Evolutionary conservation across 1,140 invertebrate genomes (phyloP).

Genomic region (Drosophila ogumai): DNA sequence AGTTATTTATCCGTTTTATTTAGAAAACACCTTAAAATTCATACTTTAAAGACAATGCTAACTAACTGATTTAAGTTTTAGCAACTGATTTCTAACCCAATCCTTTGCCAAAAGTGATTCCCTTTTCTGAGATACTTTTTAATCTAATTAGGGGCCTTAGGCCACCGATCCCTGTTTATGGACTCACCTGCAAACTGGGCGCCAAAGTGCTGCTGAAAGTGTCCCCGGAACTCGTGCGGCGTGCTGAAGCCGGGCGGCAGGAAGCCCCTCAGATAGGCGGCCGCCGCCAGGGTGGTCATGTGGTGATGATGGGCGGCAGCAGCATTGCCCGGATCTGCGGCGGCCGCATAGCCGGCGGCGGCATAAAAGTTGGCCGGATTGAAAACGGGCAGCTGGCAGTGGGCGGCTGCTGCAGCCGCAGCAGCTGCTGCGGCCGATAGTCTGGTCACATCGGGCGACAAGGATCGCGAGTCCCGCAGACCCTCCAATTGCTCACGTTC

Average conservation of each 20-base stretch:
- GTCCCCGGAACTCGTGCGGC: conserved; percentile 82
- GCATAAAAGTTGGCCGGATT: conserved; percentile 84
- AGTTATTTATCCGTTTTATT: not conserved
- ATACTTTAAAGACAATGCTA: not conserved
- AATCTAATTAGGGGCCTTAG: too few relatives aligned
- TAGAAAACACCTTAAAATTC: too few relatives aligned
- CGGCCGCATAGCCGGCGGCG: conserved; percentile 80
- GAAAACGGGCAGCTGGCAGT: conserved; percentile 82
- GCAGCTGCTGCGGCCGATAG: conserved; percentile 78
- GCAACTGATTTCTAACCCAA: not conserved
- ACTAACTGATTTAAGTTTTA: too few relatives aligned
- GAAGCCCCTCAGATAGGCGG: conserved; percentile 80
- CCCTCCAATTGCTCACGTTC: conserved; percentile 23
- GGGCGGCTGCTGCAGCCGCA: conserved; percentile 78
- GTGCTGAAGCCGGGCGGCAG: conserved; percentile 83
- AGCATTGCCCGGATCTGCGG: conserved; percentile 68
- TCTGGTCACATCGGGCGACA: conserved; percentile 78
- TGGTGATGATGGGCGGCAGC: conserved; percentile 83
- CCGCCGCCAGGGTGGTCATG: conserved; percentile 82
- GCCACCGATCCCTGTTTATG: not conserved
- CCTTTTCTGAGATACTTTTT: not conserved
- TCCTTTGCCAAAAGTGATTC: not conserved
- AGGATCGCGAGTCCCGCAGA: conserved; percentile 70
- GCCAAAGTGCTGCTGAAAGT: conserved; percentile 83
- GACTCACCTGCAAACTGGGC: conserved; percentile 83